A percentile compares a stretch with the other conserved stretches of the same genome.
These are phyloP conservation scores for Bolinopsis microptera DNA, from an alignment of 37 sponge, comb jelly and placozoan species.

Conservation along the genomic window DNA sequence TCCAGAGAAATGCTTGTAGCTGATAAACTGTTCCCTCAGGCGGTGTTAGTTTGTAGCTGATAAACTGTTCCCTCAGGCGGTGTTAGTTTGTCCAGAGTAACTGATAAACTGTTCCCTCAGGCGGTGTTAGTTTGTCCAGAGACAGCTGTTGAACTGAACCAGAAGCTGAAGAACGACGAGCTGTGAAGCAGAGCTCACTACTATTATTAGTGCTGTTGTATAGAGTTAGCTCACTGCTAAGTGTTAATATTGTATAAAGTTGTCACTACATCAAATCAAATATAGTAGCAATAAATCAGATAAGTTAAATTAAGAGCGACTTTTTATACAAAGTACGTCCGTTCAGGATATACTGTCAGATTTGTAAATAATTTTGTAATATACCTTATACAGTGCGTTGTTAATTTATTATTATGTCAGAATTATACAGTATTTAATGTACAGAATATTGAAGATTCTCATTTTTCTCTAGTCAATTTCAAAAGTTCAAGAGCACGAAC, in stretches of 20 bases:
- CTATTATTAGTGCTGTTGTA: too few species aligned
- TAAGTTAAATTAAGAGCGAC: not conserved
- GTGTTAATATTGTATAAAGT: too few species aligned
- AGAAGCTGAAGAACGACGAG: constrained; percentile 58
- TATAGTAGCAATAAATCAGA: not conserved
- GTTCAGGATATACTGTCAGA: not conserved
- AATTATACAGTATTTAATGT: not conserved
- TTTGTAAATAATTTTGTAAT: constrained; percentile 1
- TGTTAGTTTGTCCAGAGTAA: too few species aligned
- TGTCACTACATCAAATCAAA: too few species aligned
- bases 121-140: constrained; percentile 1
- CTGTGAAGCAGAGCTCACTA: not conserved
- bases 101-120: too few species aligned
- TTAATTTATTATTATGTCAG: not conserved
- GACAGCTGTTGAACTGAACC: constrained; percentile 1
- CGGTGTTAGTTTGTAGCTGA: too few species aligned
- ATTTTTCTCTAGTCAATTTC: not conserved
- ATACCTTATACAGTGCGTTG: not conserved
- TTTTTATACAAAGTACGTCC: not conserved
- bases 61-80: too few species aligned
- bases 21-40: too few species aligned
- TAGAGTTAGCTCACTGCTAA: not conserved
- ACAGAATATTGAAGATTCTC: not conserved
- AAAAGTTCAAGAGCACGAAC: too few species aligned
- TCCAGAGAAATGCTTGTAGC: too few species aligned